Evolutionary conservation across 2,797 vertebrate species (phyloP), one percentile per base, ranked within the genome.

Genomic region (Merluccius polli): DNA sequence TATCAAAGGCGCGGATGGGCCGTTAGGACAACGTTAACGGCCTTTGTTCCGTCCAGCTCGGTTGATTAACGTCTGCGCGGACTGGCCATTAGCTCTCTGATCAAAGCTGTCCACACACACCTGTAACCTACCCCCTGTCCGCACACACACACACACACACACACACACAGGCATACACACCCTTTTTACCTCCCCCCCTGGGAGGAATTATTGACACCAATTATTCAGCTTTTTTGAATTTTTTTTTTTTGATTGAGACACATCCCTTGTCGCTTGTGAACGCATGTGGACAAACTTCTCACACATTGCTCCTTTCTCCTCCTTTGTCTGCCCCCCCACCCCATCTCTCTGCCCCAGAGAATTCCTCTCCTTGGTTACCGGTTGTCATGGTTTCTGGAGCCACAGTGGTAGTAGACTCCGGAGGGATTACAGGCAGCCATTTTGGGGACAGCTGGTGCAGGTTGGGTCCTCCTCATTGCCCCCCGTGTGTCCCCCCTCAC

Each of bases 401-500:
- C 90, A 85, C 89, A 84, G 83, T 79, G 76, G 30, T 21, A 85
- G 87, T 83, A 87, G 74, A 87, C 86, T 83, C 85, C 83, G 85
- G 88, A 88, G 93, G 89, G 93, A 93, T 94, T 93, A 94, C 91
- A 89, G 89, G 88, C 90, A 33, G 92, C 91, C 92, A 93, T 93
- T 94, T 93, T 93, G 92, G 93, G 92, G 93, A 94, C 94, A 94
- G 94, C 93, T 94, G 94, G 92, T 78, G 90, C 89, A 92, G 92
- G 92, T 93, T 89, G 89, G 90, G 91, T 90, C 88, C 86, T 83
- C 81, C 84, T 89, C 83, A 86, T 88, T 90, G 88, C 89, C 86
- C 67, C 30, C 67, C 6, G n/a, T 27, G 3, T 12, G 33, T 92
- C 91, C 32, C 70, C 70, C 11, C 18, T 10, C 70, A 91, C 91